Percentiles rank a stretch among this genome's conserved stretches.
Conservation (phyloP, 2,113 vertebrate species). For the Isurus oxyrinchus region DNA sequence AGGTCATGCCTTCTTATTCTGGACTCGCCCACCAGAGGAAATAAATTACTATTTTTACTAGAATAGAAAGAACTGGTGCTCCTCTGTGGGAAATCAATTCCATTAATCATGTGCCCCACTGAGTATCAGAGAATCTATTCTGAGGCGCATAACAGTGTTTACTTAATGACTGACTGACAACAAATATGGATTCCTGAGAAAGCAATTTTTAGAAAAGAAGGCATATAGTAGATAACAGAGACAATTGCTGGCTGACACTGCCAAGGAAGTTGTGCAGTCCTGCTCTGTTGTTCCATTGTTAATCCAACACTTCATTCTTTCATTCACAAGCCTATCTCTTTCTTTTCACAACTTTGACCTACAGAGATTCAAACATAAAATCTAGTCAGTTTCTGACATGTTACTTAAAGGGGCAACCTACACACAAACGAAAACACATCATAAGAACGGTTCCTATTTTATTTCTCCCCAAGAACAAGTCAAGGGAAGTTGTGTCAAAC, state of each 20-base stretch:
- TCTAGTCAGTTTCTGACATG: background rate
- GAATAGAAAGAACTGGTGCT: background rate
- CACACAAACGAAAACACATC: background rate
- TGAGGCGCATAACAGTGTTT: background rate
- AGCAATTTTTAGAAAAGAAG: background rate
- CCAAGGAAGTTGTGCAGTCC: background rate
- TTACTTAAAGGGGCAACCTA: background rate
- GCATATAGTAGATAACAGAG: background rate
- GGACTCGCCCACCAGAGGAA: background rate
- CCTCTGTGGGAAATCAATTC: background rate
- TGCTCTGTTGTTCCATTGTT: background rate
- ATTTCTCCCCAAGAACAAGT: background rate
- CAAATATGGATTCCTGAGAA: background rate
- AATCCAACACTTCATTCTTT: background rate
- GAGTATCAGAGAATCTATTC: background rate
- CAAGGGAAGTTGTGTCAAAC: background rate
- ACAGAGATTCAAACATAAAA: background rate
- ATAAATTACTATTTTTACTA: background rate
- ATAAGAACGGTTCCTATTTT: background rate
- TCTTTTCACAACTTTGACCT: background rate
- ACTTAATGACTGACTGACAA: background rate
- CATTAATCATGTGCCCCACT: background rate
- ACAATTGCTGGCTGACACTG: background rate
- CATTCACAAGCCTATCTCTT: background rate
- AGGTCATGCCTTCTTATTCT: background rate